A percentile compares a stretch with the other conserved stretches of the same genome.
Evolutionary conservation across 1,140 invertebrate genomes (phyloP).

Genomic region (Orussus abietinus): DNA sequence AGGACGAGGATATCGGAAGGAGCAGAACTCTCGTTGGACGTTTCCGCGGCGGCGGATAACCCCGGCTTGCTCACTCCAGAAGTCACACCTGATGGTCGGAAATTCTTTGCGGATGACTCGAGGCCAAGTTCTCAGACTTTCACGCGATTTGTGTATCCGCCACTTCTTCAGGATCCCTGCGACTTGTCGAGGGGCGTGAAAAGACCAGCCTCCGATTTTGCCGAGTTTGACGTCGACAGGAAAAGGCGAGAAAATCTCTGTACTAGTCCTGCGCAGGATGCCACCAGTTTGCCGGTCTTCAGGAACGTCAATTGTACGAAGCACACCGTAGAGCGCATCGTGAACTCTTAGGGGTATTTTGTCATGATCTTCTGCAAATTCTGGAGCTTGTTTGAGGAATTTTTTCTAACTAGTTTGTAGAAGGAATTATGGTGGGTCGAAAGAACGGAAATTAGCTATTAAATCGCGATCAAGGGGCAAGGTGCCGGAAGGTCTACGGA

Average conservation of each 20-base stretch:
- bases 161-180: conserved; percentile 8
- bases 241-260: conserved; percentile 22
- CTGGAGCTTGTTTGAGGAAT: no score
- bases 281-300: conserved; percentile 20
- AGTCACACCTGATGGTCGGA: background rate
- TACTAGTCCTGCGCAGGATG: conserved; percentile 17
- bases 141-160: conserved; percentile 7
- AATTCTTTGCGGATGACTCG: background rate
- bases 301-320: conserved; percentile 40
- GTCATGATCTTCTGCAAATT: no score
- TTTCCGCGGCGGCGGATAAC: conserved; percentile 9
- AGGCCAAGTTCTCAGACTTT: background rate
- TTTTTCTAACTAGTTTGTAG: no score
- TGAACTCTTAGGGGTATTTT: conserved; percentile 47
- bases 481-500: no score
- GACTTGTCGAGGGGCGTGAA: conserved; percentile 31
- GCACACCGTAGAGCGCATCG: conserved; percentile 48
- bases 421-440: no score
- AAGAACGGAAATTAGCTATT: no score
- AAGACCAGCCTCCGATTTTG: conserved; percentile 18
- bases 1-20: conserved; percentile 15
- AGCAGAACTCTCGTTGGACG: conserved; percentile 2
- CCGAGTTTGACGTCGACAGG: conserved; percentile 9
- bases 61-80: background rate
- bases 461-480: no score